Conservation (phyloP, 2,797 vertebrate species). For the Falco concolor region DNA sequence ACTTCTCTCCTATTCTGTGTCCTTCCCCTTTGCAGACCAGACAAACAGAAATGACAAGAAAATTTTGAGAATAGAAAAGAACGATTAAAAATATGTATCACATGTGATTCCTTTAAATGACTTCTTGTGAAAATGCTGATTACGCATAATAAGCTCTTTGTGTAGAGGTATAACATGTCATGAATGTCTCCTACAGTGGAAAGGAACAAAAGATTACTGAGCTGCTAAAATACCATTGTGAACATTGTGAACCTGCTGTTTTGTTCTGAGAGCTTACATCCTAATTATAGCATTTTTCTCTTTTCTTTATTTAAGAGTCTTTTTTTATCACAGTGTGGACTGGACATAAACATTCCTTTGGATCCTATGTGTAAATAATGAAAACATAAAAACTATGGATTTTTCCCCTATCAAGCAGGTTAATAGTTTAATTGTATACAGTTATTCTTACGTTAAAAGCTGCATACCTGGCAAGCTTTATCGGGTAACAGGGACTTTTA, state of each 20-base stretch:
- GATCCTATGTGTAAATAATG: conserved; percentile 70
- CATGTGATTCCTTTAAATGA: not conserved
- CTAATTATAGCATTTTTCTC: conserved; percentile 64
- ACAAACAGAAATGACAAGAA: not conserved
- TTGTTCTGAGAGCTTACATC: conserved; percentile 33
- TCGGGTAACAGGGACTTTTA: conserved; percentile 92
- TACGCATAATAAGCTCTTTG: not conserved
- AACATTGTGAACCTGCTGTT: conserved; percentile 3
- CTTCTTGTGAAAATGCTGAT: conserved; percentile 5
- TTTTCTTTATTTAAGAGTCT: conserved; percentile 54
- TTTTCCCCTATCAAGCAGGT: conserved; percentile 85
- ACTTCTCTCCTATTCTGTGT: not conserved
- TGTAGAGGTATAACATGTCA: not conserved
- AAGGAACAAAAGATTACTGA: conserved; percentile 68
- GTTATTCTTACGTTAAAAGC: conserved; percentile 94
- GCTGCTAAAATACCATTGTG: conserved; percentile 56
- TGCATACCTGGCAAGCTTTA: conserved; percentile 90
- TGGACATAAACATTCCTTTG: conserved; percentile 60
- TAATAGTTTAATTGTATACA: conserved; percentile 97
- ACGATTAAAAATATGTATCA: not conserved
- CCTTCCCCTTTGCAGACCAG: not conserved
- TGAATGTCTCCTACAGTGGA: not conserved
- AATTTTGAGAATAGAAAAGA: not conserved
- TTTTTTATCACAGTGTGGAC: conserved; percentile 45
- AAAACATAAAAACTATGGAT: conserved; percentile 79